Evolutionary conservation across 2,888 invertebrate genomes (phyloP).

Genomic region (Ochropleura leucogaster): DNA sequence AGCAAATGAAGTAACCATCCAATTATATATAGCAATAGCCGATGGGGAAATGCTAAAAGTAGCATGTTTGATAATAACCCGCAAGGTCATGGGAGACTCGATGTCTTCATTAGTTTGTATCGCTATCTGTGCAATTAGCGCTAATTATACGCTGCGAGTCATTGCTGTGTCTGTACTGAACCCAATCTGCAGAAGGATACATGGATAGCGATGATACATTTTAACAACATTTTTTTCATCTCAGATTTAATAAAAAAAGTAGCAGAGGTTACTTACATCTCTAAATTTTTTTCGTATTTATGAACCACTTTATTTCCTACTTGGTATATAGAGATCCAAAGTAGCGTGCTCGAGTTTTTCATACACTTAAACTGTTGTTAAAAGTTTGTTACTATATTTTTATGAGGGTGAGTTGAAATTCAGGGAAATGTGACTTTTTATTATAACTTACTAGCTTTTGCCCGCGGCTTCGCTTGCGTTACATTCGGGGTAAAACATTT

Average conservation of each 20-base stretch:
- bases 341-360: not conserved
- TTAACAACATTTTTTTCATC: not conserved
- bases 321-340: not conserved
- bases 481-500: too few species aligned
- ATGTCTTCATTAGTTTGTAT: slow-evolving; percentile 55
- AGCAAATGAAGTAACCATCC: not conserved
- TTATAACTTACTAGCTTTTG: too few species aligned
- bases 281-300: not conserved
- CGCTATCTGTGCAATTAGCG: slow-evolving; percentile 38
- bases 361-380: not conserved
- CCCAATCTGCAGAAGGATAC: not conserved
- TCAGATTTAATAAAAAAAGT: not conserved
- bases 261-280: too few species aligned
- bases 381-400: not conserved
- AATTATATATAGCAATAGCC: slow-evolving; percentile 42
- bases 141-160: slow-evolving; percentile 36
- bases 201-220: not conserved
- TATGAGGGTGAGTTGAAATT: not conserved
- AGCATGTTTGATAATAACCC: slow-evolving; percentile 49
- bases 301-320: not conserved
- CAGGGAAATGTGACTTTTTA: too few species aligned
- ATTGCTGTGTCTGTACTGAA: slow-evolving; percentile 20
- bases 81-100: slow-evolving; percentile 60
- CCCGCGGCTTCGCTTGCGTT: too few species aligned
- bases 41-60: slow-evolving; percentile 50